A percentile compares a stretch with the other conserved stretches of the same genome.
Evolutionary conservation across 2,888 invertebrate genomes (phyloP).

Genomic region (Ischnura elegans): DNA sequence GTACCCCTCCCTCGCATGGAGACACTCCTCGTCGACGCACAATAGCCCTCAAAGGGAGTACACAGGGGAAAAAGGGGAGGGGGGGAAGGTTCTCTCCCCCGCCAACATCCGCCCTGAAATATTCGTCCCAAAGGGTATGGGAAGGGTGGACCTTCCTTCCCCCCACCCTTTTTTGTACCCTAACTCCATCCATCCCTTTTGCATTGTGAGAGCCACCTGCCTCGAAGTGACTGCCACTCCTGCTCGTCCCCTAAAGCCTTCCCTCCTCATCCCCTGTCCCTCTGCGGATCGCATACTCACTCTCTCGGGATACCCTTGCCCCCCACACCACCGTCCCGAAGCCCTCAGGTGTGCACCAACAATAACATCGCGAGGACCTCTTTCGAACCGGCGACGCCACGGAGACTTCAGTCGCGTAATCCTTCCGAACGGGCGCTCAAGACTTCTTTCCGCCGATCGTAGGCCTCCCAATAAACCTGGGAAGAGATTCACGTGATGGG

Average conservation of each 20-base stretch:
- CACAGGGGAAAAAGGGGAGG: not conserved
- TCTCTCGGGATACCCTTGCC: not conserved
- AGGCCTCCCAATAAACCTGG: too few species aligned
- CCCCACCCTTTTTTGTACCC: too few species aligned
- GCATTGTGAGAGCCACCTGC: slow-evolving; percentile 38
- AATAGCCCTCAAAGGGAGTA: too few species aligned
- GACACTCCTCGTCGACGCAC: not conserved
- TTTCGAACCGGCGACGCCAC: not conserved
- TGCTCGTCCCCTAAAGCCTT: not conserved
- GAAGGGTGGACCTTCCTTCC: not conserved
- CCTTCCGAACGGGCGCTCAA: not conserved
- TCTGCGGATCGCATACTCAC: too few species aligned
- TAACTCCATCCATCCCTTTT: not conserved
- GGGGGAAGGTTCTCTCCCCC: not conserved
- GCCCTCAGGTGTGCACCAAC: slow-evolving; percentile 19
- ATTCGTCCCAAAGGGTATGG: slow-evolving; percentile 11
- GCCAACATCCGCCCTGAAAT: slow-evolving; percentile 21
- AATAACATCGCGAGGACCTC: not conserved
- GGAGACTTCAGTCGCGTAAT: not conserved
- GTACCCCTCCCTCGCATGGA: not conserved
- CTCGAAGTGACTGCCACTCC: slow-evolving; percentile 34
- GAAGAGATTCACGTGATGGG: too few species aligned
- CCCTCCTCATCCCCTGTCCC: not conserved
- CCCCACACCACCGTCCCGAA: not conserved
- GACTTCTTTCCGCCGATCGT: not conserved